phyloP scores from a whole-genome alignment of 2,113 vertebrate species.

The Uria aalge region DNA sequence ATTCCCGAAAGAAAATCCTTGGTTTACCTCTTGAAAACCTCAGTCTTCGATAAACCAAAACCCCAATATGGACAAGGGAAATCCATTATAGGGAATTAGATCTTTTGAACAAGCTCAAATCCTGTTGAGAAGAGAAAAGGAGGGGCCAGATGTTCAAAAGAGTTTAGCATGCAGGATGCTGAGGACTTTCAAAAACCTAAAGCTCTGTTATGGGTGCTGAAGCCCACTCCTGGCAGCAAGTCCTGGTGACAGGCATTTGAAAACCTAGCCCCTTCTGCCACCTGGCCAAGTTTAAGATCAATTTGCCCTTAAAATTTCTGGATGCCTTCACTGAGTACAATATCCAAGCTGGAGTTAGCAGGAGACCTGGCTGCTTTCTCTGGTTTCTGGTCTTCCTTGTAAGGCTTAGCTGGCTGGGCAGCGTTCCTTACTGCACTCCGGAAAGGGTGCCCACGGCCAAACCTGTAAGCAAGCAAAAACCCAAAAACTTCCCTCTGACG shows the following conservation, averaged over 20 bases:
- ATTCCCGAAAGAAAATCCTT: neutral
- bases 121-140: neutral
- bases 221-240: neutral
- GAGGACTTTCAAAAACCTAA: neutral
- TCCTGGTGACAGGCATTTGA: neutral
- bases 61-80: neutral
- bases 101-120: neutral
- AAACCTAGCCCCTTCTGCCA: neutral
- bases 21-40: neutral
- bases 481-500: neutral
- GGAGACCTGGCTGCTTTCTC: neutral
- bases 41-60: neutral
- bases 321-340: neutral
- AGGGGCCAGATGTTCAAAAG: neutral
- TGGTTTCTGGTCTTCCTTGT: neutral
- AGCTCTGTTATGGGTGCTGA: neutral
- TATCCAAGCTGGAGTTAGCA: neutral
- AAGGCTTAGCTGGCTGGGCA: neutral
- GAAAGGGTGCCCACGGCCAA: neutral
- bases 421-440: neutral
- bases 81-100: neutral
- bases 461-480: neutral
- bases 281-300: neutral
- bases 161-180: neutral
- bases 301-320: slow-evolving; percentile 4